phyloP scores from a whole-genome alignment of 2,797 vertebrate species.

The Zalophus californianus region DNA sequence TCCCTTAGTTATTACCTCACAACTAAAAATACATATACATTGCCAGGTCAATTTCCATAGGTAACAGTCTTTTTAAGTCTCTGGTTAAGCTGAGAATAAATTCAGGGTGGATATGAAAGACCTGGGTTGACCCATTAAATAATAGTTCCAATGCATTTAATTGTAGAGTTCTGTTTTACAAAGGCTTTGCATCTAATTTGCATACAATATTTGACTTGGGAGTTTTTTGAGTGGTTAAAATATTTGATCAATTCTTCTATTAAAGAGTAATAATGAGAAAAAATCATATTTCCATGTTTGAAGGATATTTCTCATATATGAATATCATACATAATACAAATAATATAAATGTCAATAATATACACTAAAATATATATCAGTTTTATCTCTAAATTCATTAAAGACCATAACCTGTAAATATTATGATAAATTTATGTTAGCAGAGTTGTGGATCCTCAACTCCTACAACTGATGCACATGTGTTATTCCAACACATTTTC shows the following conservation, averaged over 20 bases:
- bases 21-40: constrained; percentile 15
- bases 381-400: background rate
- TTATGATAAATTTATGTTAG: background rate
- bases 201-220: background rate
- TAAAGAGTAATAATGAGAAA: constrained; percentile 1
- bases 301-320: background rate
- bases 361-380: background rate
- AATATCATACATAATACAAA: background rate
- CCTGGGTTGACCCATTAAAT: background rate
- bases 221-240: background rate
- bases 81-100: background rate
- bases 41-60: background rate
- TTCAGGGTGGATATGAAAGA: background rate
- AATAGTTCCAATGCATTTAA: background rate
- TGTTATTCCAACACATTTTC: background rate
- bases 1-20: constrained; percentile 16
- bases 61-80: background rate
- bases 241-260: background rate
- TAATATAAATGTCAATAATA: background rate
- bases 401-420: background rate
- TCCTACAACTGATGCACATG: background rate
- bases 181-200: background rate
- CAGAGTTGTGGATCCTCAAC: background rate
- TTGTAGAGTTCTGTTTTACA: background rate
- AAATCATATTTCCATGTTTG: background rate